phyloP scores from a whole-genome alignment of 92 coral and sea anemone species.

The Galaxea fascicularis region DNA sequence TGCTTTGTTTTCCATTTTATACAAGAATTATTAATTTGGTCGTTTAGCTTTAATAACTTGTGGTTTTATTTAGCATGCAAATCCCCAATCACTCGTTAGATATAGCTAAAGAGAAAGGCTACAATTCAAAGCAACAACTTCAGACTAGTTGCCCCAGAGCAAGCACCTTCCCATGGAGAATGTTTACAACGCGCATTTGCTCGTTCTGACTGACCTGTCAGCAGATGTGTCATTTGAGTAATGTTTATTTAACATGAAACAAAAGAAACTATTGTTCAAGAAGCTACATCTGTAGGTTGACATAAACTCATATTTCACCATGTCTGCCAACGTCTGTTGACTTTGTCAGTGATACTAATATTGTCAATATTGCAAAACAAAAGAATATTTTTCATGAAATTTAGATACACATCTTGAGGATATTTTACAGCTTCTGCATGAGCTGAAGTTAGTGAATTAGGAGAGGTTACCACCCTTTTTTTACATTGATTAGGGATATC shows the following conservation, averaged over 20 bases:
- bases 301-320: neutral
- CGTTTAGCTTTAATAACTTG: neutral
- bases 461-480: too few species aligned
- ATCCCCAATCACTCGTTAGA: neutral
- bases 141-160: slow-evolving; percentile 18
- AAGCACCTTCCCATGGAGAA: neutral
- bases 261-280: slow-evolving; percentile 7
- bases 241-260: neutral
- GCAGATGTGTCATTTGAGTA: neutral
- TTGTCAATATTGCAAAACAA: neutral
- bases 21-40: neutral
- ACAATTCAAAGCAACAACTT: neutral
- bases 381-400: neutral
- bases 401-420: neutral
- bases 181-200: slow-evolving; percentile 2
- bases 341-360: slow-evolving; percentile 3
- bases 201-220: neutral
- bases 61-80: neutral
- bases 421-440: slow-evolving; percentile 12
- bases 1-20: neutral
- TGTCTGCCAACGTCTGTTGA: neutral
- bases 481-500: too few species aligned
- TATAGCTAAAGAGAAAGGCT: neutral
- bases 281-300: neutral
- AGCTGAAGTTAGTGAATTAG: neutral